phyloP scores from a whole-genome alignment of 1,140 invertebrate species.

The Zeugodacus cucurbitae region DNA sequence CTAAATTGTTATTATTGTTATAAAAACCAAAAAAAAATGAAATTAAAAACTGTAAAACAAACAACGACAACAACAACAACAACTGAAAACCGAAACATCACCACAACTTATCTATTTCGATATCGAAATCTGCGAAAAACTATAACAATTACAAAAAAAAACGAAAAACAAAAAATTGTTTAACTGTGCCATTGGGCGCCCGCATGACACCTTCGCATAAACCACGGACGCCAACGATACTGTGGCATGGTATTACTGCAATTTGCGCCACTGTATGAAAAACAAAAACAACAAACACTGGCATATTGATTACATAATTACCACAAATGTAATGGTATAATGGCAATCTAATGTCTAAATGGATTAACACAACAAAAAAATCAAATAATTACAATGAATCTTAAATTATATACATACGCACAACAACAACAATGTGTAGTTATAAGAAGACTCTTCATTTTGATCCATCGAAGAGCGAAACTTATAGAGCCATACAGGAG shows the following conservation, averaged over 20 bases:
- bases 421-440: constrained; percentile 55
- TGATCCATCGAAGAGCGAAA: constrained; percentile 86
- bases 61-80: neutral
- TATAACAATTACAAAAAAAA: neutral
- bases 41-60: constrained; percentile 36
- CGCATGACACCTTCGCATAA: neutral
- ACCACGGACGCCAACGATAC: neutral
- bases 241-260: neutral
- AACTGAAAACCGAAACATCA: neutral
- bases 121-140: neutral
- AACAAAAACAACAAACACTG: too few relatives aligned
- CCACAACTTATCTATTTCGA: neutral
- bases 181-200: neutral
- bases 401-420: constrained; percentile 5
- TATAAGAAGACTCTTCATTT: constrained; percentile 79
- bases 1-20: neutral
- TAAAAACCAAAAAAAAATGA: constrained; percentile 3
- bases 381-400: neutral
- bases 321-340: constrained; percentile 49
- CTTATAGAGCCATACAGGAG: constrained; percentile 85
- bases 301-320: neutral
- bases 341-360: constrained; percentile 46
- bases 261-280: neutral
- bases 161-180: neutral
- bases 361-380: constrained; percentile 32